Evolutionary conservation across 37 sponge, comb jelly and placozoan species (phyloP).

Genomic region (Oopsacas minuta): DNA sequence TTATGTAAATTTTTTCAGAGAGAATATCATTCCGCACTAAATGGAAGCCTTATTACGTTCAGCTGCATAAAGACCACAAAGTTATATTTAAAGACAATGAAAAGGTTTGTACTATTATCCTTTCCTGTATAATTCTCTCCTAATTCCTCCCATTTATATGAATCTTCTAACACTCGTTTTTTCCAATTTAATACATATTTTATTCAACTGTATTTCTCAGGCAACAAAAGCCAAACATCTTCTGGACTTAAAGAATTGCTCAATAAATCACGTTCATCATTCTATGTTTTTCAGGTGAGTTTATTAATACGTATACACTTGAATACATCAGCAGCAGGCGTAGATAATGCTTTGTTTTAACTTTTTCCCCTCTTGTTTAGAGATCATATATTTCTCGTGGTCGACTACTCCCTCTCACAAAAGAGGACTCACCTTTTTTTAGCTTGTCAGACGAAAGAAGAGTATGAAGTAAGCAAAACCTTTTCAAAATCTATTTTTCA

Average conservation of each 20-base stretch:
- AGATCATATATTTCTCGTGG: background rate
- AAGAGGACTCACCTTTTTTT: background rate
- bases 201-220: too few species aligned
- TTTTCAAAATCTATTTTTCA: background rate
- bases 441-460: background rate
- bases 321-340: too few species aligned
- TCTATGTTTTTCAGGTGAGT: background rate
- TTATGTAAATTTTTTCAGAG: background rate
- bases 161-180: too few species aligned
- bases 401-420: background rate
- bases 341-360: too few species aligned
- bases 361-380: background rate
- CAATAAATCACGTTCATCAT: background rate
- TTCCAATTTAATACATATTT: too few species aligned
- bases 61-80: slow-evolving; percentile 3
- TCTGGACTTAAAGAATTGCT: background rate
- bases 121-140: too few species aligned
- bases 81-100: background rate
- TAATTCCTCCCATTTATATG: too few species aligned
- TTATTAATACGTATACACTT: background rate
- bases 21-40: background rate
- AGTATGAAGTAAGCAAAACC: background rate
- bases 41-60: slow-evolving; percentile 12
- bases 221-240: background rate
- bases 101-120: background rate